Conservation (phyloP, 1,140 invertebrate species). For the Linepithema humile region DNA sequence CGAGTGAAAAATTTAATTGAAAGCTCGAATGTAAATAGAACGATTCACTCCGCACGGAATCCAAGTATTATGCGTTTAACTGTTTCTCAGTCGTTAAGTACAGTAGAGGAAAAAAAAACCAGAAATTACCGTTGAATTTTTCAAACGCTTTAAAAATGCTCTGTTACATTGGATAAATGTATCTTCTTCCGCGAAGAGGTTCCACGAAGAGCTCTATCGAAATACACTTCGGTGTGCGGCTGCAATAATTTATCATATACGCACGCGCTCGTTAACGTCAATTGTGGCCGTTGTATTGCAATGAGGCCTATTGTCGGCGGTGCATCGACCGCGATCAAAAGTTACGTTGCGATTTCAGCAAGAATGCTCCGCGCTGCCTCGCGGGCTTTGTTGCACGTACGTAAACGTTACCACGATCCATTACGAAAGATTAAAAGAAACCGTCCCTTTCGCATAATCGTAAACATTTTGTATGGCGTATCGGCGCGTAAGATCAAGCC, state of each 20-base stretch:
- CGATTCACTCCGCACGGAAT: neutral
- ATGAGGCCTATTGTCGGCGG: slow-evolving; percentile 34
- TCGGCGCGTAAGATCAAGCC: neutral
- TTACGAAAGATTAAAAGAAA: slow-evolving; percentile 32
- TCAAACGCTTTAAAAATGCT: neutral
- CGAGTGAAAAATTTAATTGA: slow-evolving; percentile 32
- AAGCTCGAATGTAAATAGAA: slow-evolving; percentile 1
- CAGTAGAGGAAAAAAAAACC: neutral
- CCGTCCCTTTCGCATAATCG: neutral
- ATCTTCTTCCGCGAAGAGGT: neutral
- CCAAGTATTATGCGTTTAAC: neutral
- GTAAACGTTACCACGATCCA: slow-evolving; percentile 42
- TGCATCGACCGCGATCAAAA: slow-evolving; percentile 57
- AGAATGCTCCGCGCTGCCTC: slow-evolving; percentile 13
- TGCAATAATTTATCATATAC: slow-evolving; percentile 53
- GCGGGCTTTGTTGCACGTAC: slow-evolving; percentile 10
- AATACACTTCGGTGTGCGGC: neutral
- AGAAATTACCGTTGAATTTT: neutral
- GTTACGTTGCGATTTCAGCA: slow-evolving; percentile 41
- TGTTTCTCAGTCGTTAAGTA: slow-evolving; percentile 20
- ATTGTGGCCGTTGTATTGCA: slow-evolving; percentile 47
- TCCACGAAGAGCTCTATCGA: neutral
- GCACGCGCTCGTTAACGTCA: slow-evolving; percentile 57
- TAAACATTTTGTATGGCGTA: slow-evolving; percentile 3
- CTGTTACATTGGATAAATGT: neutral